These are phyloP conservation scores for Galaxias olidus DNA, from an alignment of 2,797 vertebrate species.

Conservation along the genomic window DNA sequence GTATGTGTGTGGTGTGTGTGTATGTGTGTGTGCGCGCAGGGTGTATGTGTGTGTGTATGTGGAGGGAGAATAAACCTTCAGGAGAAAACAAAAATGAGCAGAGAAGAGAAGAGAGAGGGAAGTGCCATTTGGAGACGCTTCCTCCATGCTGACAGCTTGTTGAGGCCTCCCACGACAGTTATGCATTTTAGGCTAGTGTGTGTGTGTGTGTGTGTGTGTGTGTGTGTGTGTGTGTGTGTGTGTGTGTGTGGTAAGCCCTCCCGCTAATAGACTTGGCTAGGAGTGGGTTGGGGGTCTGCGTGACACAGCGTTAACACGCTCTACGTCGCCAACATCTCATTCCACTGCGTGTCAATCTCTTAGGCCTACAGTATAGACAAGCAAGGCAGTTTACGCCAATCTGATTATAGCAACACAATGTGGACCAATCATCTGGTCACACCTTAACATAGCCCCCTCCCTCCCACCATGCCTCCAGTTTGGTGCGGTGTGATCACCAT, in stretches of 20 bases:
- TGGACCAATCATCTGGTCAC: no score
- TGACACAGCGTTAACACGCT: conserved; percentile 34
- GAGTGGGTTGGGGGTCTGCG: conserved; percentile 1
- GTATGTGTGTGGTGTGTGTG: conserved; percentile 9
- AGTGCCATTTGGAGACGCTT: conserved; percentile 37
- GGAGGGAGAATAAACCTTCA: conserved; percentile 1
- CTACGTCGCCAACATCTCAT: conserved; percentile 1
- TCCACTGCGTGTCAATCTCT: conserved; percentile 32
- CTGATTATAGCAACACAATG: no score
- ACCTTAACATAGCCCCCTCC: no score
- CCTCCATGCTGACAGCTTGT: conserved; percentile 65
- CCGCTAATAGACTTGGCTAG: conserved; percentile 50
- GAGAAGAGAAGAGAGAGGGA: no score
- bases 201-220: conserved; percentile 27
- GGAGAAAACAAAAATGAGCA: neutral
- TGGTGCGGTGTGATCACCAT: no score
- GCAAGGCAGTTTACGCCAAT: no score
- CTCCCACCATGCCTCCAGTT: no score
- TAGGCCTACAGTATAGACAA: no score
- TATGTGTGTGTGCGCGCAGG: conserved; percentile 8
- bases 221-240: neutral
- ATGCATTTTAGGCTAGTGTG: conserved; percentile 67
- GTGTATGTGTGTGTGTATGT: neutral
- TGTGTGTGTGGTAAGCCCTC: neutral
- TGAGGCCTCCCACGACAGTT: conserved; percentile 61